These are phyloP conservation scores for Agrochola circellaris DNA, from an alignment of 2,888 invertebrate species.

Conservation along the genomic window DNA sequence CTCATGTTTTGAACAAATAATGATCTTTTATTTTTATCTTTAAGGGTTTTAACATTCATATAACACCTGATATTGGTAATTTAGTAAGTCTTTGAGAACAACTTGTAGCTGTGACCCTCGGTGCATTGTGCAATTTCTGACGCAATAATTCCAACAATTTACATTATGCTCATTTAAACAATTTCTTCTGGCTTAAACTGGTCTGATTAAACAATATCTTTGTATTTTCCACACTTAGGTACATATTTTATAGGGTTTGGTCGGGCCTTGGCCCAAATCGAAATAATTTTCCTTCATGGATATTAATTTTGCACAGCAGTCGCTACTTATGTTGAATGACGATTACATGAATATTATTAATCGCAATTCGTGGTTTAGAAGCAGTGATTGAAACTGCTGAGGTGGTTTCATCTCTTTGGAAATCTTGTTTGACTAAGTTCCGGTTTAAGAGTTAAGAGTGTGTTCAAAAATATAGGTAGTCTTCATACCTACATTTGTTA, in stretches of 20 bases:
- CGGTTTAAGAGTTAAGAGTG: neutral
- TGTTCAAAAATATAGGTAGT: conserved; percentile 29
- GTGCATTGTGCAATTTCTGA: conserved; percentile 76
- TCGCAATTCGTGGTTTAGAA: conserved; percentile 48
- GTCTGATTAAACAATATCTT: conserved; percentile 48
- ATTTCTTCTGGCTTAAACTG: conserved; percentile 53
- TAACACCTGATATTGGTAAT: conserved; percentile 39
- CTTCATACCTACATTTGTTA: conserved; percentile 59
- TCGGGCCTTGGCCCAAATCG: conserved; percentile 68
- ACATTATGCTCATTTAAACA: conserved; percentile 59
- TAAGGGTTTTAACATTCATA: conserved; percentile 16
- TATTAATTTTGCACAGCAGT: conserved; percentile 55
- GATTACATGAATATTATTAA: conserved; percentile 57
- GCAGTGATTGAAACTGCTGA: conserved; percentile 37
- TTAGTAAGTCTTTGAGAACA: conserved; percentile 50
- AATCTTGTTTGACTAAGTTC: conserved; percentile 6
- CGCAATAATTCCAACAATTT: conserved; percentile 73
- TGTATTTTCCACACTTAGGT: conserved; percentile 56
- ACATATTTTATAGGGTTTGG: conserved; percentile 63
- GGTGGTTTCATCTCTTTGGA: conserved; percentile 5
- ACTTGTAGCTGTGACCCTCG: conserved; percentile 63
- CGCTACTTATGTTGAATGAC: conserved; percentile 47
- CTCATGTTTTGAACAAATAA: too few relatives aligned
- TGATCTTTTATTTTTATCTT: too few relatives aligned
- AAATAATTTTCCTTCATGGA: conserved; percentile 66